These are phyloP conservation scores for Philaenus spumarius DNA, from an alignment of 1,140 invertebrate species.

Conservation along the genomic window DNA sequence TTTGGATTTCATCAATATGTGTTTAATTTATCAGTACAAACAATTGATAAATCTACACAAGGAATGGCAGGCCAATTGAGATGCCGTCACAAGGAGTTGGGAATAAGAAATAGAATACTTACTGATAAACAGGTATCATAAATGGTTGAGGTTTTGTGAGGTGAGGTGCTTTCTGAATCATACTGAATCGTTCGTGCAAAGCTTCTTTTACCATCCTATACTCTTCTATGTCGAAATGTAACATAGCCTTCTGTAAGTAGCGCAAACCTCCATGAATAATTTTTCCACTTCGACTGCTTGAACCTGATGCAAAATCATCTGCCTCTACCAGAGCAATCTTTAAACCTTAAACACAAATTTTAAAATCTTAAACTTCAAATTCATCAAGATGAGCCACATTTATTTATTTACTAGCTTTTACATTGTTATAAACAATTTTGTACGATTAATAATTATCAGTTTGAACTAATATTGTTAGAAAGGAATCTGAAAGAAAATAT, in stretches of 20 bases:
- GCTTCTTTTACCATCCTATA: constrained; percentile 99
- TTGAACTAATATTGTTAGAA: no score
- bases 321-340: constrained; percentile 94
- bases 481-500: no score
- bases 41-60: no score
- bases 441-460: no score
- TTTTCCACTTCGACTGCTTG: constrained; percentile 93
- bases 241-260: constrained; percentile 96
- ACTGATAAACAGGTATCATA: constrained; percentile 97
- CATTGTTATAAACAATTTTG: no score
- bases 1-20: no score
- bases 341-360: constrained; percentile 70
- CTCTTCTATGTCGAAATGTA: constrained; percentile 88
- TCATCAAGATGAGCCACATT: no score
- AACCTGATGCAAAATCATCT: constrained; percentile 97
- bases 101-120: constrained; percentile 34
- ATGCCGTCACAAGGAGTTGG: no score
- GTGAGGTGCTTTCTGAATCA: constrained; percentile 94
- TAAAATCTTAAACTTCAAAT: no score
- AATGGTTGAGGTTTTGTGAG: constrained; percentile 94
- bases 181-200: constrained; percentile 86
- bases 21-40: no score
- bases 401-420: no score
- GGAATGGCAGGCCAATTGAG: no score
- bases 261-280: constrained; percentile 98